Evolutionary conservation across 2,888 invertebrate genomes (phyloP).

Genomic region (Caradrina kadenii): DNA sequence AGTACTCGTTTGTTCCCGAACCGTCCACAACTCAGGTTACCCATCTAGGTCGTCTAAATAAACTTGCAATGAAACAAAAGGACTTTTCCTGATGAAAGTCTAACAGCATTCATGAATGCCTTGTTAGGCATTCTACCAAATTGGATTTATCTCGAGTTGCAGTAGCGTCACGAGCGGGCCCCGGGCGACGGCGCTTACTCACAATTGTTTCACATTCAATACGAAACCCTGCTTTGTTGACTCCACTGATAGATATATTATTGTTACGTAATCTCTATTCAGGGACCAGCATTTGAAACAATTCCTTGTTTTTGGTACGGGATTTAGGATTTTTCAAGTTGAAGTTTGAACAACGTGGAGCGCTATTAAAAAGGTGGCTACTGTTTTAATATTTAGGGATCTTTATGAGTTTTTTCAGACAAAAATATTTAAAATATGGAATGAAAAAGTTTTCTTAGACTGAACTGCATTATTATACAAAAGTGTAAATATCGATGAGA

Average conservation of each 20-base stretch:
- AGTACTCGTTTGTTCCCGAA: slow-evolving; percentile 1
- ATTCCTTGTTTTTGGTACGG: slow-evolving; percentile 9
- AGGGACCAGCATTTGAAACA: slow-evolving; percentile 9
- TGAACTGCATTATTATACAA: neutral
- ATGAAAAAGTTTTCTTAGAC: too few species aligned
- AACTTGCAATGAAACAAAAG: slow-evolving; percentile 2
- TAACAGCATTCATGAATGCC: slow-evolving; percentile 12
- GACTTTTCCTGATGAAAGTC: slow-evolving; percentile 10
- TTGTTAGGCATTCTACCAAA: slow-evolving; percentile 18
- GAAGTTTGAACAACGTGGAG: neutral
- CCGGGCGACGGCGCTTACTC: slow-evolving; percentile 3
- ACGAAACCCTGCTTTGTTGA: slow-evolving; percentile 28
- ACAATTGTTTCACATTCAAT: slow-evolving; percentile 52
- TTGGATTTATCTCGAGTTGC: slow-evolving; percentile 50
- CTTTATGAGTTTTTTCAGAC: neutral
- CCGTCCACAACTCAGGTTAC: neutral
- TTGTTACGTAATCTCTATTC: slow-evolving; percentile 40
- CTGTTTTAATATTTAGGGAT: neutral
- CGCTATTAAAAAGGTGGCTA: neutral
- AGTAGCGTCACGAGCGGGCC: slow-evolving; percentile 32
- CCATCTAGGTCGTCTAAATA: slow-evolving; percentile 3
- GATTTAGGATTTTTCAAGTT: neutral
- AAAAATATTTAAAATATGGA: neutral
- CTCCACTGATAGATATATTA: slow-evolving; percentile 37
- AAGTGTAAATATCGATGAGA: neutral